Percentiles rank a stretch among this genome's conserved stretches.
Evolutionary conservation across 30 jellyfish, hydroid and myxozoan species (phyloP).

Genomic region (Cassiopea andromeda): DNA sequence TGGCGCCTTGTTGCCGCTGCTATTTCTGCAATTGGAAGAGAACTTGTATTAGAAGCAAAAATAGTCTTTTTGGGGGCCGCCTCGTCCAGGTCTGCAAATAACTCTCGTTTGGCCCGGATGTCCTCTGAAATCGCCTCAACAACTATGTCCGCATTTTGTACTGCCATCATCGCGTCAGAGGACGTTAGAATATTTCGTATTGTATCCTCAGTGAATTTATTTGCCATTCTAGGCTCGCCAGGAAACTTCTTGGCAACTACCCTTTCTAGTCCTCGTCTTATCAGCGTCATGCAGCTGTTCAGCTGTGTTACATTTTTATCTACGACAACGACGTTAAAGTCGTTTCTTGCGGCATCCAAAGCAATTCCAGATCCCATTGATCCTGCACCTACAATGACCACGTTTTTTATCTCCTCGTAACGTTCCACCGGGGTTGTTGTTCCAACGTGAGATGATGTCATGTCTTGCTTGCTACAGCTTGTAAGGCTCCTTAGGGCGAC

Average conservation of each 20-base stretch:
- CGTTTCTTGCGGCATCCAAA: slow-evolving; percentile 80
- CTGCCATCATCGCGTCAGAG: slow-evolving; percentile 71
- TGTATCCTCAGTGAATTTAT: slow-evolving; percentile 73
- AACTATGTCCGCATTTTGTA: slow-evolving; percentile 81
- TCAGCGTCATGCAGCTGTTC: slow-evolving; percentile 78
- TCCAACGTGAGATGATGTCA: slow-evolving; percentile 55
- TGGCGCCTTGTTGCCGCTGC: slow-evolving; percentile 69
- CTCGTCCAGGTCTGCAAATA: slow-evolving; percentile 72
- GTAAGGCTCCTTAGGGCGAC: background rate
- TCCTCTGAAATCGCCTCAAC: slow-evolving; percentile 85
- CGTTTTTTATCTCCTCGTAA: slow-evolving; percentile 62
- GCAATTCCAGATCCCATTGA: slow-evolving; percentile 96
- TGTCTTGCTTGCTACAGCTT: slow-evolving; percentile 15
- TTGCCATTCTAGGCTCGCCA: slow-evolving; percentile 91
- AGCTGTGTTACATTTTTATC: slow-evolving; percentile 73
- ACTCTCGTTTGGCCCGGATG: slow-evolving; percentile 56
- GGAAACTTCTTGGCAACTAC: slow-evolving; percentile 78
- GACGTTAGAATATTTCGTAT: slow-evolving; percentile 76
- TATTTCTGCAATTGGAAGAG: slow-evolving; percentile 66
- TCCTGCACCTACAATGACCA: slow-evolving; percentile 93
- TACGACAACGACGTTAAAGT: slow-evolving; percentile 80
- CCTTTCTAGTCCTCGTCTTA: slow-evolving; percentile 61
- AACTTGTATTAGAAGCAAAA: slow-evolving; percentile 84
- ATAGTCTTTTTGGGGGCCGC: slow-evolving; percentile 83
- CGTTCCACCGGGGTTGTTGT: slow-evolving; percentile 65